Percentiles rank a stretch among this genome's conserved stretches.
Conservation (phyloP, 2,113 vertebrate genomes). For the Lophochroa leadbeateri region DNA sequence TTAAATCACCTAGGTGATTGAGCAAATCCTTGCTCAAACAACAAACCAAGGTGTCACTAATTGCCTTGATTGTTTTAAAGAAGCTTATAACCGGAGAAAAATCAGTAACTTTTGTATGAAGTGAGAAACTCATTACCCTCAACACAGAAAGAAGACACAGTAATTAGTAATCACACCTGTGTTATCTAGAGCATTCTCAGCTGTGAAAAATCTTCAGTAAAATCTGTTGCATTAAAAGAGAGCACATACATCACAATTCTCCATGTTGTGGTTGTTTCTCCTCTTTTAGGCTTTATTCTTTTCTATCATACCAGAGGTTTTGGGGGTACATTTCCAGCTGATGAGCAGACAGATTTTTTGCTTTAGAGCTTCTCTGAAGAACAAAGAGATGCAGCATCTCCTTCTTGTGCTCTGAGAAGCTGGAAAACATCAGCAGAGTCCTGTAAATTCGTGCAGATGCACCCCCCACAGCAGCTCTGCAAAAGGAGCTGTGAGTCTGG, state of each 20-base stretch:
- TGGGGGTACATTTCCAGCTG: not conserved
- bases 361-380: not conserved
- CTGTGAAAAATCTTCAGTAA: not conserved
- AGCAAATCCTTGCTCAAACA: not conserved
- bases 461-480: fast-evolving
- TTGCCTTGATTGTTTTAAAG: not conserved
- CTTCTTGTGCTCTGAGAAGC: not conserved
- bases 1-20: not conserved
- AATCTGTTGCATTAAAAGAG: not conserved
- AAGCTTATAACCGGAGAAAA: not conserved
- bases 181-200: not conserved
- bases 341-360: not conserved
- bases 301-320: not conserved
- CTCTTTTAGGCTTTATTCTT: not conserved
- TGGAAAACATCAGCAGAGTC: fast-evolving
- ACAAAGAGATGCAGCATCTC: no score
- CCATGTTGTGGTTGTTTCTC: not conserved
- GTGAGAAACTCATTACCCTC: not conserved
- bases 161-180: not conserved
- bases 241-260: not conserved
- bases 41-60: not conserved
- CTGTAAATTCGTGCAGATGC: fast-evolving
- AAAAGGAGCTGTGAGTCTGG: not conserved
- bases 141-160: not conserved
- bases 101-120: not conserved